A percentile compares a stretch with the other conserved stretches of the same genome.
Conservation (phyloP, 2,888 invertebrate genomes). For the Ligdia adustata region DNA sequence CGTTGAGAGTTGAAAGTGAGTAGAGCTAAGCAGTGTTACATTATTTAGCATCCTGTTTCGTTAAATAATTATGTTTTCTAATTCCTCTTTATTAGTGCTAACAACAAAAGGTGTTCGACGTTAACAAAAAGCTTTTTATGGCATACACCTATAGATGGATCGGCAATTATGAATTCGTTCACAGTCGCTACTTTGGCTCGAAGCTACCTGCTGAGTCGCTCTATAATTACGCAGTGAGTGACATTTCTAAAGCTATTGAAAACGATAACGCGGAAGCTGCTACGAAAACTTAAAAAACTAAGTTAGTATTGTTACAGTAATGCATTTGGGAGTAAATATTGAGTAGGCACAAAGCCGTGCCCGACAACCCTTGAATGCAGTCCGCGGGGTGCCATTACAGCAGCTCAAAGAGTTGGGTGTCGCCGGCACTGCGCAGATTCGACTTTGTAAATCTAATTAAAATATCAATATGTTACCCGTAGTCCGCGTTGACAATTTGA, state of each 20-base stretch:
- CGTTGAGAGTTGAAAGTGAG: constrained; percentile 2
- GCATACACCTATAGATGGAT: constrained; percentile 58
- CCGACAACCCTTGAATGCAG: constrained; percentile 79
- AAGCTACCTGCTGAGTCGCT: constrained; percentile 76
- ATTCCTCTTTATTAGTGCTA: constrained; percentile 48
- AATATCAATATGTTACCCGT: constrained; percentile 82
- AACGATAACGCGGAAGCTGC: constrained; percentile 83
- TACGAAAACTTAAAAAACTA: constrained; percentile 80
- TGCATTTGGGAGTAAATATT: constrained; percentile 84
- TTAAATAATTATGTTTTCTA: constrained; percentile 43
- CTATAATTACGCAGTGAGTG: constrained; percentile 80
- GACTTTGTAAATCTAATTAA: constrained; percentile 84
- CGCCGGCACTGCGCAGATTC: constrained; percentile 64
- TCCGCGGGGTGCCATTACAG: constrained; percentile 82
- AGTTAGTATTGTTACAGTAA: constrained; percentile 81
- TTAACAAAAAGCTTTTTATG: constrained; percentile 55
- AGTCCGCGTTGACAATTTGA: constrained; percentile 79
- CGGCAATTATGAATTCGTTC: constrained; percentile 71
- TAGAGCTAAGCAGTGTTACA: not conserved
- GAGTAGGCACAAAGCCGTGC: constrained; percentile 75
- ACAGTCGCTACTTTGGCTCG: constrained; percentile 58
- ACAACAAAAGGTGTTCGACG: constrained; percentile 54
- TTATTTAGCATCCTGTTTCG: constrained; percentile 16
- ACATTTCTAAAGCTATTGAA: constrained; percentile 79
- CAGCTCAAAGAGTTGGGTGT: constrained; percentile 81